A percentile compares a stretch with the other conserved stretches of the same genome.
Evolutionary conservation across 2,113 vertebrate genomes (phyloP).

Genomic region (Caracal caracal): DNA sequence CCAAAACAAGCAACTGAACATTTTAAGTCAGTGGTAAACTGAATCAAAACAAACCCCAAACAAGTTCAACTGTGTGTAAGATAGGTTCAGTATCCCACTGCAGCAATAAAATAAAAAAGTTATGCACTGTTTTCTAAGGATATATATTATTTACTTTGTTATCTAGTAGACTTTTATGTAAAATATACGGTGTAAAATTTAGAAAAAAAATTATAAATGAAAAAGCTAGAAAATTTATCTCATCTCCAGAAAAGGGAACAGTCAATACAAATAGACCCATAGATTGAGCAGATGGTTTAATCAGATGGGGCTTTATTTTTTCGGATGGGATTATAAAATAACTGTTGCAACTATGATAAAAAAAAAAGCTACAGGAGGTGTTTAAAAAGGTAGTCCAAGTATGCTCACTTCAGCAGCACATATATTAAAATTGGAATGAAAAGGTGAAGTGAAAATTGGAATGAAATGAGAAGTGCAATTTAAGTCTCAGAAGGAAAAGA

Average conservation of each 20-base stretch:
- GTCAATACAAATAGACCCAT: neutral
- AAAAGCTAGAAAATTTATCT: neutral
- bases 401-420: neutral
- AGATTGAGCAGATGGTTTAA: neutral
- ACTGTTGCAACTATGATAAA: neutral
- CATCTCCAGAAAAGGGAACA: neutral
- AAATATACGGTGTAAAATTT: neutral
- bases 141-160: neutral
- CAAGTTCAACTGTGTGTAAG: neutral
- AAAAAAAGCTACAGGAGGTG: neutral
- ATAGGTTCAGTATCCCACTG: neutral
- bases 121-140: neutral
- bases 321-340: neutral
- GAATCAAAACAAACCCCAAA: neutral
- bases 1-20: neutral
- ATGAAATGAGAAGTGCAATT: neutral
- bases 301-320: neutral
- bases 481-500: neutral
- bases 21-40: neutral
- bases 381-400: neutral
- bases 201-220: neutral
- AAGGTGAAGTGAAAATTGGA: neutral
- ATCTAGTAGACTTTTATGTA: neutral
- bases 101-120: neutral
- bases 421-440: neutral